Percentiles rank a stretch among this genome's conserved stretches.
Conservation (phyloP, 2,113 vertebrate genomes). For the Nanger granti region DNA sequence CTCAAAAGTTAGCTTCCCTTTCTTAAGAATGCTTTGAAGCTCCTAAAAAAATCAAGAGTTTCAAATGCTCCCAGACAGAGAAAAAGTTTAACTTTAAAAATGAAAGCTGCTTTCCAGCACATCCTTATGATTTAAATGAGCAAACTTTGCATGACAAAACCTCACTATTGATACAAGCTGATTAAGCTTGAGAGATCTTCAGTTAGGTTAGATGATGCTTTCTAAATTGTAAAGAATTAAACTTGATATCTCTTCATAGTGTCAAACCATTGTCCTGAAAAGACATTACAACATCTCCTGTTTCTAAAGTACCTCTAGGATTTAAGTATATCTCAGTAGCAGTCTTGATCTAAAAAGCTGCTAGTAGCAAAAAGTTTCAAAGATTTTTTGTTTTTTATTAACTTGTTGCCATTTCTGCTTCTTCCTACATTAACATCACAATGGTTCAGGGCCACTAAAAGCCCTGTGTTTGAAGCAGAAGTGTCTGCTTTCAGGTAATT, state of each 20-base stretch:
- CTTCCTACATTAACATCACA: slow-evolving; percentile 74
- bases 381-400: slow-evolving; percentile 60
- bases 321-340: slow-evolving; percentile 31
- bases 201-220: slow-evolving; percentile 63
- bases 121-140: slow-evolving; percentile 36
- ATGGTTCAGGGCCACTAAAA: slow-evolving; percentile 76
- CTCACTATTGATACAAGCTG: slow-evolving; percentile 47
- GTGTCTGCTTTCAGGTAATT: slow-evolving; percentile 86
- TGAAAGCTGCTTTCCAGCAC: background rate
- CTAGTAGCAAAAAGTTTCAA: slow-evolving; percentile 60
- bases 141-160: slow-evolving; percentile 52
- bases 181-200: slow-evolving; percentile 64
- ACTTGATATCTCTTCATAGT: slow-evolving; percentile 57
- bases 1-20: slow-evolving; percentile 83
- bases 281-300: slow-evolving; percentile 49
- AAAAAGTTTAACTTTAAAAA: slow-evolving; percentile 29
- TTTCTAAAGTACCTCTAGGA: slow-evolving; percentile 32
- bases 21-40: slow-evolving; percentile 78
- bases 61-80: slow-evolving; percentile 24
- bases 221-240: slow-evolving; percentile 71
- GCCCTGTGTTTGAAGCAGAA: slow-evolving; percentile 73
- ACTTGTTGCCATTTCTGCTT: slow-evolving; percentile 65
- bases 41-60: slow-evolving; percentile 80
- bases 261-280: slow-evolving; percentile 60
- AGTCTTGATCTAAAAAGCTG: slow-evolving; percentile 55